These are phyloP conservation scores for Artemisiospiza belli DNA, from an alignment of 2,113 vertebrate species.

Conservation along the genomic window DNA sequence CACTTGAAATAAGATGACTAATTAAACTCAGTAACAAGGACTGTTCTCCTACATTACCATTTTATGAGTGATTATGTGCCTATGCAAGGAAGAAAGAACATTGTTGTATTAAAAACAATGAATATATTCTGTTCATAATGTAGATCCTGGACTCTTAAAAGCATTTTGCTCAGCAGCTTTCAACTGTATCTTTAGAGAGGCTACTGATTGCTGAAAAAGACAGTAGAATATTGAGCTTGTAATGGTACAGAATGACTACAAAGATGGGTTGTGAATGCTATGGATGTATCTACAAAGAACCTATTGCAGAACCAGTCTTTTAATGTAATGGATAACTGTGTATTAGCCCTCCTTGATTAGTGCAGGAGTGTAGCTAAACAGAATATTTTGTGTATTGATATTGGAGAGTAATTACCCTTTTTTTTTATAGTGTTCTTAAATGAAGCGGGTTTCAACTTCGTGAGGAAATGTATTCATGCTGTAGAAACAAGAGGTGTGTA, in stretches of 20 bases:
- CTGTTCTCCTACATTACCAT: neutral
- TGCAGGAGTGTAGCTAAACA: neutral
- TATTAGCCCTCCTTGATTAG: neutral
- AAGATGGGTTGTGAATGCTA: neutral
- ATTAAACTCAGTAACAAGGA: neutral
- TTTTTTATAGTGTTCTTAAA: conserved; percentile 88
- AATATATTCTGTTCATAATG: neutral
- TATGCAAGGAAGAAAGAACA: neutral
- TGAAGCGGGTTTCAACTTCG: conserved; percentile 96
- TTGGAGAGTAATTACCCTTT: neutral
- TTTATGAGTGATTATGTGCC: neutral
- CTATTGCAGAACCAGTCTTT: neutral
- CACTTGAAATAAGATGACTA: neutral
- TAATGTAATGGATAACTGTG: neutral
- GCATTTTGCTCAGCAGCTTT: neutral
- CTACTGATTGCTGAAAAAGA: neutral
- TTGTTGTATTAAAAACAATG: neutral
- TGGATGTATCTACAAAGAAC: neutral
- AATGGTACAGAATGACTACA: neutral
- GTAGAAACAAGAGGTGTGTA: conserved; percentile 88
- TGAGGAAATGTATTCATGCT: conserved; percentile 91
- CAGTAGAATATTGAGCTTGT: neutral
- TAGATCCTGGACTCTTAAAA: neutral
- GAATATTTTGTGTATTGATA: neutral
- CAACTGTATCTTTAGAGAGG: neutral